Percentiles rank a stretch among this genome's conserved stretches.
phyloP scores from a whole-genome alignment of 1,140 invertebrate species.

The Contarinia nasturtii region DNA sequence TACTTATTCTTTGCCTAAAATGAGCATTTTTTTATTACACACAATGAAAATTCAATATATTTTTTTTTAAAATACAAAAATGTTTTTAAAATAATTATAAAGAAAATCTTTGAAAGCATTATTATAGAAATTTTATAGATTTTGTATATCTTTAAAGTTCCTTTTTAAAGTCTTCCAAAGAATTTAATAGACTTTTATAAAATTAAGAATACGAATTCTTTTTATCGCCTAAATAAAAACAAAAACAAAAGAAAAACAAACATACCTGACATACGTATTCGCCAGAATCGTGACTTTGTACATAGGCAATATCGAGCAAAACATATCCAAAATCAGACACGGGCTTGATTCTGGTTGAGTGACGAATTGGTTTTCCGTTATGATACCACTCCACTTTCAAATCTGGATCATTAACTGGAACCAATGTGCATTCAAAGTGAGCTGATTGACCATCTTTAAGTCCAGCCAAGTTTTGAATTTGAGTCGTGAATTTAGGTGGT shows the following conservation, averaged over 20 bases:
- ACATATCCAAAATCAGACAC: slow-evolving; percentile 94
- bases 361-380: slow-evolving; percentile 68
- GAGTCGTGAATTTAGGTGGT: slow-evolving; percentile 72
- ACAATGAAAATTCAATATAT: too few relatives aligned
- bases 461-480: slow-evolving; percentile 65
- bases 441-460: slow-evolving; percentile 81
- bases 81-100: too few relatives aligned
- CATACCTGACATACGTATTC: slow-evolving; percentile 77
- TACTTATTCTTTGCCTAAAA: slow-evolving; percentile 86
- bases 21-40: too few relatives aligned
- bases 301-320: slow-evolving; percentile 83
- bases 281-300: slow-evolving; percentile 83
- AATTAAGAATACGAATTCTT: too few relatives aligned
- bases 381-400: slow-evolving; percentile 93
- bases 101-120: too few relatives aligned
- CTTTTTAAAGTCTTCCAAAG: too few relatives aligned
- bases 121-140: too few relatives aligned
- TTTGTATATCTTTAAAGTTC: too few relatives aligned
- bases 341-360: slow-evolving; percentile 82
- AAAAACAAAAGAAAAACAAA: too few relatives aligned
- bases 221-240: too few relatives aligned
- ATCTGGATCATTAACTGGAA: slow-evolving; percentile 83
- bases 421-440: slow-evolving; percentile 81
- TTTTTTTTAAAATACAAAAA: too few relatives aligned
- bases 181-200: too few relatives aligned